These are phyloP conservation scores for Tichodroma muraria DNA, from an alignment of 2,113 vertebrate genomes.

Conservation along the genomic window DNA sequence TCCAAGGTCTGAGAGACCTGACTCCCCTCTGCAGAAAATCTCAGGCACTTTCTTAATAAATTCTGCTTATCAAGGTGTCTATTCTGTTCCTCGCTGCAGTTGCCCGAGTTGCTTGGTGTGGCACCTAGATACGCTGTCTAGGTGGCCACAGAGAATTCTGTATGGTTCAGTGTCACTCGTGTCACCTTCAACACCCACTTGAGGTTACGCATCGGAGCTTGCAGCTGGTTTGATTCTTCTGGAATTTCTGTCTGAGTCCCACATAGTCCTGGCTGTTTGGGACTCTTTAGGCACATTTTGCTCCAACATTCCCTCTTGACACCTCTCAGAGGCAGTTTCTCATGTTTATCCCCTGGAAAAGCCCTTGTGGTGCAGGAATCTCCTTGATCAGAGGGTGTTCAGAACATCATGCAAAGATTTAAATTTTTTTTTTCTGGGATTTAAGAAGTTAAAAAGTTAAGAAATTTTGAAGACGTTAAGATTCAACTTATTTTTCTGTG, in stretches of 20 bases:
- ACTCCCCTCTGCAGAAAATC: neutral
- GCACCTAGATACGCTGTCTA: neutral
- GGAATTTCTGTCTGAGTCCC: neutral
- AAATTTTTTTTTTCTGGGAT: too few species aligned
- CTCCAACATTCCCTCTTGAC: neutral
- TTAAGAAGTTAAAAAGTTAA: too few species aligned
- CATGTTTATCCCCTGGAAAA: neutral
- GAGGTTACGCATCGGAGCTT: neutral
- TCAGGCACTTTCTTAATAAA: neutral
- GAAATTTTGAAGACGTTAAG: too few species aligned
- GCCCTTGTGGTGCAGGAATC: neutral
- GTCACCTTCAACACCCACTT: neutral
- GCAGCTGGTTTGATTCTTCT: neutral
- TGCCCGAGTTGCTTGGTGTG: neutral
- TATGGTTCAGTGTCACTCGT: neutral
- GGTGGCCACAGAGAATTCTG: neutral
- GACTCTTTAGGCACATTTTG: neutral
- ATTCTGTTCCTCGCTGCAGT: neutral
- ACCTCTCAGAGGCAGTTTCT: neutral
- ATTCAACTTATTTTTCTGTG: neutral
- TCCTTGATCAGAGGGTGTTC: neutral
- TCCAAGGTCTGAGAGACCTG: neutral
- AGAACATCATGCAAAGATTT: neutral
- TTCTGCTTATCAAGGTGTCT: neutral
- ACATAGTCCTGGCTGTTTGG: rapidly evolving